These are phyloP conservation scores for Pelecanus crispus DNA, from an alignment of 2,113 vertebrate genomes.

Conservation along the genomic window DNA sequence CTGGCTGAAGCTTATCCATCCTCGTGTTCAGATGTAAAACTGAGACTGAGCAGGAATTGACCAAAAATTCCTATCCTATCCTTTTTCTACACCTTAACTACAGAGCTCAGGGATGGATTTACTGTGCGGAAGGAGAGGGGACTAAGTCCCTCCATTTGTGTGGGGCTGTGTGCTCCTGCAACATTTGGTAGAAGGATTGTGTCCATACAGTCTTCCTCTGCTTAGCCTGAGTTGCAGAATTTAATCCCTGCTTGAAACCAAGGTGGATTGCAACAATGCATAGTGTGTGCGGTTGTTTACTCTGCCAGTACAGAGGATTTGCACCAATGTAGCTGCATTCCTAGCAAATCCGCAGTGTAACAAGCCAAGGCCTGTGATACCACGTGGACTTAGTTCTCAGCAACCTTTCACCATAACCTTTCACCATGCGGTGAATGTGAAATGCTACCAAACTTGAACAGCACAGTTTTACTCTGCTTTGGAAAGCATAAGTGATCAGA, in stretches of 20 bases:
- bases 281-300: background rate
- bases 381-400: background rate
- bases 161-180: background rate
- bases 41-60: background rate
- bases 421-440: background rate
- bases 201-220: background rate
- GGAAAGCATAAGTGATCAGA: background rate
- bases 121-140: background rate
- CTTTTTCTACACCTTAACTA: background rate
- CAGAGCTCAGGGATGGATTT: background rate
- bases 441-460: background rate
- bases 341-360: background rate
- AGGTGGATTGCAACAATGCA: background rate
- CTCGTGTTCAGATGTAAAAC: background rate
- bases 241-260: background rate
- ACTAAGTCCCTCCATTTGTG: background rate
- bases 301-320: background rate
- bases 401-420: background rate
- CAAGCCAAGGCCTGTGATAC: background rate
- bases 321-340: background rate
- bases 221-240: background rate
- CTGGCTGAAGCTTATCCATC: background rate
- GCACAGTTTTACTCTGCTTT: background rate
- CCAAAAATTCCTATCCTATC: background rate
- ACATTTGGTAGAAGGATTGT: background rate